These are phyloP conservation scores for Bellardia pandia DNA, from an alignment of 2,888 invertebrate genomes.

Conservation along the genomic window DNA sequence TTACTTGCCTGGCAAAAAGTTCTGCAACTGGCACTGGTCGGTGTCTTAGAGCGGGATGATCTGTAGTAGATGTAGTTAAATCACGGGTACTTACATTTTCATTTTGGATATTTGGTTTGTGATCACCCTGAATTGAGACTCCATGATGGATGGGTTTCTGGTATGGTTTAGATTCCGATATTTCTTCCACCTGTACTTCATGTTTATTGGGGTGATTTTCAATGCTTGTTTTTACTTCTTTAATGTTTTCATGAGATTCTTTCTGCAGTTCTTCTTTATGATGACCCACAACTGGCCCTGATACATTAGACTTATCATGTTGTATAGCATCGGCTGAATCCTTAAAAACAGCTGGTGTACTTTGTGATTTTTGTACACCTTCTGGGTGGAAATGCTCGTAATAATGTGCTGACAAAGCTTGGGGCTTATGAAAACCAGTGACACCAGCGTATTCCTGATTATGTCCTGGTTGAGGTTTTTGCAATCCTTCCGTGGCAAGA, in stretches of 20 bases:
- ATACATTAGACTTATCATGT: background rate
- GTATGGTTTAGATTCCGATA: slow-evolving; percentile 1
- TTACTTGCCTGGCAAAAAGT: slow-evolving; percentile 76
- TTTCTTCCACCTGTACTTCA: slow-evolving; percentile 13
- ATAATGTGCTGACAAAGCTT: background rate
- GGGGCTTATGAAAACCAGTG: background rate
- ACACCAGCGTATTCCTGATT: background rate
- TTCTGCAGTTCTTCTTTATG: background rate
- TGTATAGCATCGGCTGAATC: background rate
- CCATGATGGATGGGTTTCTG: slow-evolving; percentile 5
- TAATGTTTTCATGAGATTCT: background rate
- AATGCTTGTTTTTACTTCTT: background rate
- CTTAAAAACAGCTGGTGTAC: background rate
- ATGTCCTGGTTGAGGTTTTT: background rate
- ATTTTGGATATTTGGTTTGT: slow-evolving; percentile 32
- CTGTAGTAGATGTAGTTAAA: slow-evolving; percentile 32
- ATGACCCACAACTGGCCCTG: background rate
- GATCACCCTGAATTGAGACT: background rate
- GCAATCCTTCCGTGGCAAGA: background rate
- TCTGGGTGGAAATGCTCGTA: background rate
- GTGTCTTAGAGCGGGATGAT: slow-evolving; percentile 74
- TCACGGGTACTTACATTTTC: slow-evolving; percentile 6
- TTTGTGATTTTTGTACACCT: background rate
- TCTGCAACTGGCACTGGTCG: slow-evolving; percentile 80
- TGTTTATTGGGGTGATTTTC: background rate